Evolutionary conservation across 2,888 invertebrate genomes (phyloP).

Genomic region (Biston stratarius): DNA sequence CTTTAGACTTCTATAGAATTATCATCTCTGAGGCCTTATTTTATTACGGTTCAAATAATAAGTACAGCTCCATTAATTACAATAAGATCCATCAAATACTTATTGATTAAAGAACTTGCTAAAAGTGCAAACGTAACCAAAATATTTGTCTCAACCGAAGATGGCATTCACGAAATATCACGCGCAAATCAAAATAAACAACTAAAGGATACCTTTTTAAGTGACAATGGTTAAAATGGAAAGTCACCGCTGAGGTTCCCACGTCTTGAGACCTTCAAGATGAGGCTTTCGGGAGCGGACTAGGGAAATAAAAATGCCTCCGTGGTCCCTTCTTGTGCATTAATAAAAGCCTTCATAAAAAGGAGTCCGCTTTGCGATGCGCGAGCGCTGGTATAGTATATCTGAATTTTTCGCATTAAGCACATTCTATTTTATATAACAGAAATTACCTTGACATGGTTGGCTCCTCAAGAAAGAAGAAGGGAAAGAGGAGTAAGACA

Average conservation of each 20-base stretch:
- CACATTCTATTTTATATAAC: too few relatives aligned
- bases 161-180: constrained; percentile 33
- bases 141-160: background rate
- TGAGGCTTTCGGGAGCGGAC: constrained; percentile 65
- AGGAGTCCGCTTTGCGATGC: constrained; percentile 74
- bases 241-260: constrained; percentile 77
- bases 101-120: too few relatives aligned
- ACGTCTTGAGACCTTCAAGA: constrained; percentile 57
- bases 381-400: constrained; percentile 72
- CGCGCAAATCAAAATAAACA: constrained; percentile 47
- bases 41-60: too few relatives aligned
- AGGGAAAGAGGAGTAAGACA: too few relatives aligned
- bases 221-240: constrained; percentile 62
- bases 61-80: too few relatives aligned
- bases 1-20: too few relatives aligned
- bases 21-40: too few relatives aligned
- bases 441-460: too few relatives aligned
- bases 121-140: too few relatives aligned
- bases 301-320: constrained; percentile 77
- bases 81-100: too few relatives aligned
- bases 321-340: constrained; percentile 65
- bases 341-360: constrained; percentile 81
- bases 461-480: too few relatives aligned
- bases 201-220: constrained; percentile 47
- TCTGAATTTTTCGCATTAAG: constrained; percentile 46